Base-by-base conservation (phyloP, 1,140 invertebrate genomes). In the Cryptotermes secundus region DNA sequence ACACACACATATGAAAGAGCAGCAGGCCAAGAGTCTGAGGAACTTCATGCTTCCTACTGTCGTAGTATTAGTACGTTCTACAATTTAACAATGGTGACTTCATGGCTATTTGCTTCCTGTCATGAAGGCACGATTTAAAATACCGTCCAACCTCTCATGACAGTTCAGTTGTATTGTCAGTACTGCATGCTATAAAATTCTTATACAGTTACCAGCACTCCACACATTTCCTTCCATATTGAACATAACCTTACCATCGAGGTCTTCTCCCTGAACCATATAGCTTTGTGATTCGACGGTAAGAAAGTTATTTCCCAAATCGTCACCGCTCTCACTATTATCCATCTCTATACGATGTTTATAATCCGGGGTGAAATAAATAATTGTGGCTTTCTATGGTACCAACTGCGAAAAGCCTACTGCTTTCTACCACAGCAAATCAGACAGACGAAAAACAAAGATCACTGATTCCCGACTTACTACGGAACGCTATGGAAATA, bases 311-410 rank as follows among this genome's bases (percentile, higher is more conserved):
- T 87, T 87, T 79, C 86, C 87, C 53, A 89, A 81, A 81, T 87
- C 87, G 86, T 88, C 87, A 16, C 87, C 88, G 86, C 87, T 88
- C 83, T 88, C 88, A 84, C 85, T 87, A 79, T 86, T 87, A 79
- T 88, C 87, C 87, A 88, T 88, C 34, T 84, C 53, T 45, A 72
- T 26, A 79, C 45, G 34, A 19, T 45, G 83, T 82, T 82, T 82
- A 45, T 14, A 53, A 34, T 82, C 53, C 34, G 42, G 35, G 38
- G 81, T 19, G 19, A 49, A 49, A 34, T 49, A 49, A 82, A 34
- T 49, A 59, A 45, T 49, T 82, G 38, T n/a, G 38, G 31, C 38
- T 82, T 36, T 49, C 38, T 45, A 49, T 82, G 4, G 16, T 26
- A 45, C 9, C 3, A 38, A 49, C 2, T 34, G 26, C 26, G 34